These are phyloP conservation scores for Nowickia ferox DNA, from an alignment of 2,888 invertebrate genomes.

Conservation along the genomic window DNA sequence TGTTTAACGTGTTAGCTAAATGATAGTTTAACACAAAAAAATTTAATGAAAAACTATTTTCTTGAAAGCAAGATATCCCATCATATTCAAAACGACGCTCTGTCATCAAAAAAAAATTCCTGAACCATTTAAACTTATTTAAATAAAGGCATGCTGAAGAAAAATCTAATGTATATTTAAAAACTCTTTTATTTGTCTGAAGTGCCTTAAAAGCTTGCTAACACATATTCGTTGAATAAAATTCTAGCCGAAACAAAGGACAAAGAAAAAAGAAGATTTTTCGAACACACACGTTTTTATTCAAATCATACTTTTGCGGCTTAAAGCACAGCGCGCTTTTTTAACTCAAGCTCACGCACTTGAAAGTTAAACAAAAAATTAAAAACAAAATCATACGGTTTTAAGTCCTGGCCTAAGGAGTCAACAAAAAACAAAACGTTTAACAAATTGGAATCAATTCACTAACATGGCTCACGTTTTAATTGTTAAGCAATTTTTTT, in stretches of 20 bases:
- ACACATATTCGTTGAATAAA: constrained; percentile 45
- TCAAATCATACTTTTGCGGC: constrained; percentile 64
- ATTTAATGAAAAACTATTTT: too few species aligned
- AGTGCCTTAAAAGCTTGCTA: constrained; percentile 47
- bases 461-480: constrained; percentile 80
- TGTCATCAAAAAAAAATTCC: not conserved
- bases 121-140: not conserved
- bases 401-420: constrained; percentile 35
- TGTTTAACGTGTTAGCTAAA: too few species aligned
- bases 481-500: constrained; percentile 77
- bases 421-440: constrained; percentile 26
- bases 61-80: too few species aligned
- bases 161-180: not conserved
- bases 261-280: not conserved
- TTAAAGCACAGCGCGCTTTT: not conserved
- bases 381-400: constrained; percentile 1
- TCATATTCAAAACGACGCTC: too few species aligned
- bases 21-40: too few species aligned
- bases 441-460: constrained; percentile 75
- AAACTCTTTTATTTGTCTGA: constrained; percentile 7
- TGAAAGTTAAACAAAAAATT: not conserved
- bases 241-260: constrained; percentile 3
- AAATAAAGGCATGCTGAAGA: not conserved
- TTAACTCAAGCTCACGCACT: constrained; percentile 63
- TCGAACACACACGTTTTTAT: constrained; percentile 68